These are phyloP conservation scores for Volucella inanis DNA, from an alignment of 2,888 invertebrate genomes.

Conservation along the genomic window DNA sequence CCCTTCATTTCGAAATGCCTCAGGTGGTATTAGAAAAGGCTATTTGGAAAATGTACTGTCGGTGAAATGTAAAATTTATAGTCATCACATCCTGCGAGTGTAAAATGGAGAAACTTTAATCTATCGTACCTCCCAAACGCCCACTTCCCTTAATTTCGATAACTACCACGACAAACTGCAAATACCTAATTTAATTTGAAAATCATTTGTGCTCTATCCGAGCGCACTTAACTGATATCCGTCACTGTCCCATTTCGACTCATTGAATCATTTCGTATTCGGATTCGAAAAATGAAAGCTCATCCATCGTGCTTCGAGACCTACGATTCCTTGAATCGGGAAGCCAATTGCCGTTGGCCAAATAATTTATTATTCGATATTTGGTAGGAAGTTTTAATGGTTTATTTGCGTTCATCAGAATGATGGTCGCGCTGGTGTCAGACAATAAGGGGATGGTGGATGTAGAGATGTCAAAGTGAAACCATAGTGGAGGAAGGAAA, in stretches of 20 bases:
- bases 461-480: conserved; percentile 60
- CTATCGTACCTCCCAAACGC: conserved; percentile 5
- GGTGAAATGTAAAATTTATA: conserved; percentile 67
- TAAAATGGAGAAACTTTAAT: conserved; percentile 54
- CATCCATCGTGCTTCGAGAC: conserved; percentile 66
- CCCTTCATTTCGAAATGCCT: conserved; percentile 61
- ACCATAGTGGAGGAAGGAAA: conserved; percentile 36
- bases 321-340: conserved; percentile 35
- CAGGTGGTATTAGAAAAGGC: conserved; percentile 65
- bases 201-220: conserved; percentile 70
- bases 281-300: conserved; percentile 68
- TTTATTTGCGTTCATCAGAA: conserved; percentile 68
- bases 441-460: neutral
- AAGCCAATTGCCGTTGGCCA: conserved; percentile 68
- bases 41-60: conserved; percentile 51
- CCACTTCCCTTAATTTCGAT: conserved; percentile 5
- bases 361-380: conserved; percentile 74
- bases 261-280: conserved; percentile 42
- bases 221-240: conserved; percentile 74
- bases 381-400: conserved; percentile 73
- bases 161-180: conserved; percentile 51
- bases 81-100: conserved; percentile 57
- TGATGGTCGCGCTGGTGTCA: conserved; percentile 6
- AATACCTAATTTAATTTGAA: conserved; percentile 73
- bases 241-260: conserved; percentile 71